A percentile compares a stretch with the other conserved stretches of the same genome.
These are phyloP conservation scores for Gila robusta DNA, from an alignment of 2,797 vertebrate genomes.

Conservation along the genomic window DNA sequence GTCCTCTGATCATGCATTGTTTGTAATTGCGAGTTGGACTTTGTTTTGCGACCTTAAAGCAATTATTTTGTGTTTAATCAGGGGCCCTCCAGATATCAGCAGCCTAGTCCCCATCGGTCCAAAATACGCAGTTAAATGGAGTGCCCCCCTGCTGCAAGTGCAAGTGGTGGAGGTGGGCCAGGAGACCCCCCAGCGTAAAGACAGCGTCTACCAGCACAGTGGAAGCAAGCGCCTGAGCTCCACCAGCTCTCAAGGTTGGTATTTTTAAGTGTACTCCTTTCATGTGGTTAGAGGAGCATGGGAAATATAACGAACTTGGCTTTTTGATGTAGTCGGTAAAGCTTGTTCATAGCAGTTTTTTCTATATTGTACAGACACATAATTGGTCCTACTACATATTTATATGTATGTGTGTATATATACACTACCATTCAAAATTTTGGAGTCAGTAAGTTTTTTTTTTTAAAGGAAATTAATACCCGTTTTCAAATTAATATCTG, in stretches of 20 bases:
- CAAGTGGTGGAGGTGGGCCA: slow-evolving; percentile 92
- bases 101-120: slow-evolving; percentile 89
- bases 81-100: slow-evolving; percentile 87
- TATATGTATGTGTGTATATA: not conserved
- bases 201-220: slow-evolving; percentile 72
- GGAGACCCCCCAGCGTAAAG: slow-evolving; percentile 80
- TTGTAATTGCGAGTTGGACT: slow-evolving; percentile 23
- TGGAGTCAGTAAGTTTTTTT: no score
- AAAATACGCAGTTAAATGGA: slow-evolving; percentile 92
- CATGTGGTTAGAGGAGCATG: slow-evolving; percentile 10
- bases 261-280: slow-evolving; percentile 21
- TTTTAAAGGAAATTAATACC: not conserved
- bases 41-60: slow-evolving; percentile 16
- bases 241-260: slow-evolving; percentile 63
- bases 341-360: not conserved
- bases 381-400: not conserved
- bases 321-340: not conserved
- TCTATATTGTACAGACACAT: not conserved
- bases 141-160: slow-evolving; percentile 84
- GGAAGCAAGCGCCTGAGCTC: slow-evolving; percentile 72
- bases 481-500: no score
- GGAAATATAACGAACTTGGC: not conserved
- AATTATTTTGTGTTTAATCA: slow-evolving; percentile 65
- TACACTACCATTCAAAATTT: no score
- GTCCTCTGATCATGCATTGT: slow-evolving; percentile 32